These are phyloP conservation scores for Rachycentron canadum DNA, from an alignment of 2,797 vertebrate species.

Conservation along the genomic window DNA sequence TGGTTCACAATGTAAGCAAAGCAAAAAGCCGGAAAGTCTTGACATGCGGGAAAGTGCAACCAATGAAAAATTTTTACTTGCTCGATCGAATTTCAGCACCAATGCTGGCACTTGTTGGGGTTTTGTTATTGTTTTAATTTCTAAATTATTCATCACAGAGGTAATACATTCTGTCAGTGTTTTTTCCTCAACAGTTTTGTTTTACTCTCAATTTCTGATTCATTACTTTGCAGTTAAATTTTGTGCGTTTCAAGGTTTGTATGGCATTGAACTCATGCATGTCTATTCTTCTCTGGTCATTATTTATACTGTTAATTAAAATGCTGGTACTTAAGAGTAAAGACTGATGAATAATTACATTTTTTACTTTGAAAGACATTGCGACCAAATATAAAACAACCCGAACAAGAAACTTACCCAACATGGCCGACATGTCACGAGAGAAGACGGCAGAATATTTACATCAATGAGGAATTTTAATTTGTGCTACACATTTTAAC, in stretches of 20 bases:
- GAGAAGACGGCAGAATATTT: slow-evolving; percentile 14
- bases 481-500: slow-evolving; percentile 83
- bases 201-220: slow-evolving; percentile 20
- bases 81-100: background rate
- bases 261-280: slow-evolving; percentile 60
- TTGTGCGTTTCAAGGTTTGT: slow-evolving; percentile 63
- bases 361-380: slow-evolving; percentile 11
- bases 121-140: slow-evolving; percentile 4
- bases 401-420: background rate
- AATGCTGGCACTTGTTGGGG: background rate
- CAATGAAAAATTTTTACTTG: background rate
- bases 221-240: slow-evolving; percentile 44
- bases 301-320: slow-evolving; percentile 75
- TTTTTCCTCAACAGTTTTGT: slow-evolving; percentile 15
- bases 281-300: slow-evolving; percentile 56
- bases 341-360: slow-evolving; percentile 58
- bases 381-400: background rate
- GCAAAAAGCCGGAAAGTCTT: background rate
- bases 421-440: slow-evolving; percentile 13
- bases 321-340: slow-evolving; percentile 67
- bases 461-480: slow-evolving; percentile 82
- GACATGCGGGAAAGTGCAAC: background rate
- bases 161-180: background rate
- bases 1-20: background rate
- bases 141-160: background rate